phyloP scores from a whole-genome alignment of 2,797 vertebrate genomes.

The Spinus pinus region DNA sequence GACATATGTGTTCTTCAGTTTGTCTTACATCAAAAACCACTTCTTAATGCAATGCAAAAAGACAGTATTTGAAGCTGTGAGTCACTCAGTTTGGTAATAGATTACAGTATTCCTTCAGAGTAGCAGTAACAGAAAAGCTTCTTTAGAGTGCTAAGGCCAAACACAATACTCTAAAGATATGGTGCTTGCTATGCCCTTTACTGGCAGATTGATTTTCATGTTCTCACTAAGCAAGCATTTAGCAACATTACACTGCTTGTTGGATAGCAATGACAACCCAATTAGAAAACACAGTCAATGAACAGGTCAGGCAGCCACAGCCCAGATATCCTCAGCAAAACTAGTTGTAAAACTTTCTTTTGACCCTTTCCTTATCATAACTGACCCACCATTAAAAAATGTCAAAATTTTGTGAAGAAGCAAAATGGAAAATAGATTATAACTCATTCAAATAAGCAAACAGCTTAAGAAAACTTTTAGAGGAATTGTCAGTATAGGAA shows the following conservation, averaged over 20 bases:
- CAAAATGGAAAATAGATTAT: slow-evolving; percentile 37
- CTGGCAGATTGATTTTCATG: slow-evolving; percentile 75
- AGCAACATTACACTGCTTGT: slow-evolving; percentile 31
- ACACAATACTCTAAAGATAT: slow-evolving; percentile 49
- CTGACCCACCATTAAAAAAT: slow-evolving; percentile 36
- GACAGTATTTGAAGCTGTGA: not conserved
- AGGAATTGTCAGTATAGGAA: not conserved
- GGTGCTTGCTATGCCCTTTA: slow-evolving; percentile 69
- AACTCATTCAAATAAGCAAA: slow-evolving; percentile 61
- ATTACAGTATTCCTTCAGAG: not conserved
- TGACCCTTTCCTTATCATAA: slow-evolving; percentile 66
- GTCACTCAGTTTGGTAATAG: slow-evolving; percentile 41
- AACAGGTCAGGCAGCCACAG: slow-evolving; percentile 65
- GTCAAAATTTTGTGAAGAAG: slow-evolving; percentile 29
- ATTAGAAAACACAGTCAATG: slow-evolving; percentile 76
- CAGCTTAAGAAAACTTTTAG: slow-evolving; percentile 19
- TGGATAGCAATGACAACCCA: slow-evolving; percentile 63
- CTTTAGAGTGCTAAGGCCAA: slow-evolving; percentile 59
- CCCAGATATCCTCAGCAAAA: slow-evolving; percentile 21
- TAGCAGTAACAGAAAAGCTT: slow-evolving; percentile 40
- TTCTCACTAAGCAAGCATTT: slow-evolving; percentile 71
- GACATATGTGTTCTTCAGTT: not conserved
- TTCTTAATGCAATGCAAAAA: not conserved
- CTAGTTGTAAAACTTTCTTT: slow-evolving; percentile 54
- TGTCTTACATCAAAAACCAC: not conserved